Percentiles rank a stretch among this genome's conserved stretches.
These are phyloP conservation scores for Periophthalmus modestus DNA, from an alignment of 2,113 vertebrate genomes.

Conservation along the genomic window DNA sequence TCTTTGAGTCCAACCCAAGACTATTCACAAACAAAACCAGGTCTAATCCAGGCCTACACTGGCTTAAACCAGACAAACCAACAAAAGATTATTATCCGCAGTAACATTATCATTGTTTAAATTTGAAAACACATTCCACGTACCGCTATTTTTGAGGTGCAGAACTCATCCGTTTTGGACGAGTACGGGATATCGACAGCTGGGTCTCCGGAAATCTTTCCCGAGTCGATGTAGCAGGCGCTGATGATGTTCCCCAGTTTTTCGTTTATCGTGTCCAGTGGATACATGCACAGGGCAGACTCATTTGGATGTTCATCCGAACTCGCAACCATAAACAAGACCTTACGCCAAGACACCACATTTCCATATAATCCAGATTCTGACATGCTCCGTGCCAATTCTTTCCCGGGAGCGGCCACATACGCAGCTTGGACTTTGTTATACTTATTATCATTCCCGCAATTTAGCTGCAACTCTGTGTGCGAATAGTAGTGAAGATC, in stretches of 20 bases:
- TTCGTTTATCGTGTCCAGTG: constrained; percentile 81
- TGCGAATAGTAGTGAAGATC: constrained; percentile 91
- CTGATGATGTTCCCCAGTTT: constrained; percentile 83
- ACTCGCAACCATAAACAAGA: constrained; percentile 87
- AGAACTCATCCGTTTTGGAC: constrained; percentile 50
- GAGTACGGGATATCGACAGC: constrained; percentile 87
- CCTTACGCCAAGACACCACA: constrained; percentile 60
- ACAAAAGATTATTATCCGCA: background rate
- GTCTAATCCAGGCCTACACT: no score
- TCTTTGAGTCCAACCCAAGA: no score
- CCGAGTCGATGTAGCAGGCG: constrained; percentile 81
- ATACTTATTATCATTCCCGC: constrained; percentile 70
- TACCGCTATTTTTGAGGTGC: constrained; percentile 30
- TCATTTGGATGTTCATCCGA: constrained; percentile 67
- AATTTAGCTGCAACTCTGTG: constrained; percentile 89
- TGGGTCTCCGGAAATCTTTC: constrained; percentile 51
- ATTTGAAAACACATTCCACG: background rate
- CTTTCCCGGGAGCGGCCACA: constrained; percentile 74
- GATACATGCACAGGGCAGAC: constrained; percentile 89
- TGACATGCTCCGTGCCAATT: constrained; percentile 71
- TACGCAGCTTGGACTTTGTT: constrained; percentile 84
- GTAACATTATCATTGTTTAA: background rate
- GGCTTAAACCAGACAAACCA: no score
- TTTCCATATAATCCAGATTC: constrained; percentile 44
- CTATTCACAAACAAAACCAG: no score